Percentiles rank a stretch among this genome's conserved stretches.
Conservation (phyloP, 2,113 vertebrate genomes). For the Tachuris rubrigastra region DNA sequence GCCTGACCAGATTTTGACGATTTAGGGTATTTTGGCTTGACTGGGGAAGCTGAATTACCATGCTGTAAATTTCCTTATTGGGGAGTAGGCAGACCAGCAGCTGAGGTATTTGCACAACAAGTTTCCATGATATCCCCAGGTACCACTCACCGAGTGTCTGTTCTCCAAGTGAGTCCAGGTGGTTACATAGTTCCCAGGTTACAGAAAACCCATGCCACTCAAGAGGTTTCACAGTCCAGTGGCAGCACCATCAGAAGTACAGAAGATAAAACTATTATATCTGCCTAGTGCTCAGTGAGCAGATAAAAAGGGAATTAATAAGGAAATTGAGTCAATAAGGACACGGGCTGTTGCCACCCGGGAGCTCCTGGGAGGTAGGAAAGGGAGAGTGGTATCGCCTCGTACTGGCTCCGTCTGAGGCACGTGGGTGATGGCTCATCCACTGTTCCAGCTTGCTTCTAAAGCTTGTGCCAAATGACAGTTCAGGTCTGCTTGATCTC, state of each 20-base stretch:
- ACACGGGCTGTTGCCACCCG: rapidly evolving
- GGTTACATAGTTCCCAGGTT: not conserved
- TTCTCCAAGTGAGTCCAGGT: not conserved
- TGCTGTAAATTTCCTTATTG: not conserved
- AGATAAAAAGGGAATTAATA: constrained; percentile 26
- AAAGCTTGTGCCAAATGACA: not conserved
- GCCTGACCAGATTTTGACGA: not conserved
- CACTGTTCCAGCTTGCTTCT: not conserved
- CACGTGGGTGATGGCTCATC: not conserved
- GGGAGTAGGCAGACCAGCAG: not conserved
- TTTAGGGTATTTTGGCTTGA: not conserved
- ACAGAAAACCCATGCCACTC: not conserved
- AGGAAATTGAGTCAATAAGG: not conserved
- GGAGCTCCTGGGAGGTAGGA: not conserved
- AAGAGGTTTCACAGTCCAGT: not conserved
- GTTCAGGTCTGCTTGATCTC: not conserved
- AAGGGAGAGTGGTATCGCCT: not conserved
- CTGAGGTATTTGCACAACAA: not conserved
- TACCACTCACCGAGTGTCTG: not conserved
- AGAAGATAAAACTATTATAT: not conserved
- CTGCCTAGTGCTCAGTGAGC: not conserved
- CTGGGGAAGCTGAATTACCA: not conserved
- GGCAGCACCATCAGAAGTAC: not conserved
- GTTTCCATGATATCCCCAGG: not conserved
- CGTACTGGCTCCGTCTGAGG: not conserved